A percentile compares a stretch with the other conserved stretches of the same genome.
Conservation (phyloP, 2,797 vertebrate species). For the Tenualosa ilisha region DNA sequence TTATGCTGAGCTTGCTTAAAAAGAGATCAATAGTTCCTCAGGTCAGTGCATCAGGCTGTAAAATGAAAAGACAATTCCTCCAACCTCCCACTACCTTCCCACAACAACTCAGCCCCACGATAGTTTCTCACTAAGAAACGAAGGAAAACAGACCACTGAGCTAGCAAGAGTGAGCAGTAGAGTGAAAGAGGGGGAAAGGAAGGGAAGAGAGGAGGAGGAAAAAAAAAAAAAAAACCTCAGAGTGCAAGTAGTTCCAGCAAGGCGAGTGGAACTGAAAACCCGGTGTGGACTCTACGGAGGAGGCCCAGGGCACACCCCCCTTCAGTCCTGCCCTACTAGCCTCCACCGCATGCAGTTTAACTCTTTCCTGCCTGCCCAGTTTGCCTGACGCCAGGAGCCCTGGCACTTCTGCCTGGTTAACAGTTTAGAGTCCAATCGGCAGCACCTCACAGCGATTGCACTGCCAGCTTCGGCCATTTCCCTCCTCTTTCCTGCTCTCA, state of each 20-base stretch:
- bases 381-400: not conserved
- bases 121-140: constrained; percentile 40
- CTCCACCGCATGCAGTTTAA: constrained; percentile 62
- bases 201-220: constrained; percentile 6
- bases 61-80: not conserved
- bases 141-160: constrained; percentile 35
- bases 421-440: not conserved
- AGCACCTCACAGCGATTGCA: not conserved
- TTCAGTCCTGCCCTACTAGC: constrained; percentile 36
- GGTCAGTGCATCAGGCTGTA: not conserved
- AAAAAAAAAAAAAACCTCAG: constrained; percentile 44
- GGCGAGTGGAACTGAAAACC: constrained; percentile 58
- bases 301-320: constrained; percentile 51
- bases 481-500: not conserved
- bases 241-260: constrained; percentile 66
- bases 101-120: constrained; percentile 48
- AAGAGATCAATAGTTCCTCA: not conserved
- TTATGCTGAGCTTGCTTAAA: not conserved
- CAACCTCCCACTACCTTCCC: constrained; percentile 24
- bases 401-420: constrained; percentile 7
- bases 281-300: constrained; percentile 56
- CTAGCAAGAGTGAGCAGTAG: constrained; percentile 33
- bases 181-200: constrained; percentile 25
- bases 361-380: constrained; percentile 53
- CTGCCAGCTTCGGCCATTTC: not conserved